Evolutionary conservation across 2,113 vertebrate species (phyloP).

Genomic region (Charadrius vociferus): DNA sequence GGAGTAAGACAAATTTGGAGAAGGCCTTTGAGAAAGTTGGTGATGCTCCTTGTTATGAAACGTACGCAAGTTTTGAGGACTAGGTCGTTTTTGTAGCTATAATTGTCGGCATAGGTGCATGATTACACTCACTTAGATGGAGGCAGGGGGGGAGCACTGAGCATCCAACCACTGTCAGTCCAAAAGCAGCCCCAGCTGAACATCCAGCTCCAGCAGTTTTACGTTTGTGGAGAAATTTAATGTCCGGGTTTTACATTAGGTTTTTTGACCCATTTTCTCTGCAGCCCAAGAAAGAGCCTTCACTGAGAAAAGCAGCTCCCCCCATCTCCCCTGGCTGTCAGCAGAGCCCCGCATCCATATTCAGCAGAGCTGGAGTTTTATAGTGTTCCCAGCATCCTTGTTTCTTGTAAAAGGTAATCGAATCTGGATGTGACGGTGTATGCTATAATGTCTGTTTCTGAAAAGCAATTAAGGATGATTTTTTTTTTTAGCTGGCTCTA

Average conservation of each 20-base stretch:
- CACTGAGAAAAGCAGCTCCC: not conserved
- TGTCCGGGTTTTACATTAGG: not conserved
- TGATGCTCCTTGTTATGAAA: not conserved
- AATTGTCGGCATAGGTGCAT: not conserved
- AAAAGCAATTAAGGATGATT: slow-evolving; percentile 52
- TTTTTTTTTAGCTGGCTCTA: not conserved
- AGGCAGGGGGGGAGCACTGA: not conserved
- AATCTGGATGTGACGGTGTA: not conserved
- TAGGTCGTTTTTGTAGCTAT: not conserved
- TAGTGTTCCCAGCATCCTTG: slow-evolving; percentile 14
- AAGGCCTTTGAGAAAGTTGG: not conserved
- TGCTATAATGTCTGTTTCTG: slow-evolving; percentile 11
- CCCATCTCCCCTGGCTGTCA: not conserved
- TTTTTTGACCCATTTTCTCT: not conserved
- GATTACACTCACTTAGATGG: not conserved
- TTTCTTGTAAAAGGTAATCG: slow-evolving; percentile 49
- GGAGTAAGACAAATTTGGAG: slow-evolving; percentile 4
- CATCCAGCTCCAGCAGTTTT: not conserved
- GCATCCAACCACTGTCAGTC: not conserved
- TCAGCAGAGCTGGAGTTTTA: not conserved
- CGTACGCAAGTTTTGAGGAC: not conserved
- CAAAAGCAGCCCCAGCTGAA: not conserved
- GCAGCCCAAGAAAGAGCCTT: not conserved
- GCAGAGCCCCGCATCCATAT: not conserved
- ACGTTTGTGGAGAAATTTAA: not conserved